These are phyloP conservation scores for Notarius quadriscutis DNA, from an alignment of 2,113 vertebrate species.

Conservation along the genomic window DNA sequence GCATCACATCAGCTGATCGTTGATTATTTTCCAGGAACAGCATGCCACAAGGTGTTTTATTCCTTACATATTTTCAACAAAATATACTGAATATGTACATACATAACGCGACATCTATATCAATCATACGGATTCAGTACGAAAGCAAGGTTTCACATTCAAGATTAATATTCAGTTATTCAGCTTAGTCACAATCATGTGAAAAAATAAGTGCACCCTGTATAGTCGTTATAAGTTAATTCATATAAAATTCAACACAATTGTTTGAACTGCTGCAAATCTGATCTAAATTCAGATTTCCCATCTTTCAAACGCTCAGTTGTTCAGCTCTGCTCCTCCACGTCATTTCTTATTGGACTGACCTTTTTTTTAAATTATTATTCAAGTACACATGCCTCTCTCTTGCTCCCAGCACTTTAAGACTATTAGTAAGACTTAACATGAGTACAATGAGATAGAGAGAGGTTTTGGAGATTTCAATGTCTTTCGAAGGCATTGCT, in stretches of 20 bases:
- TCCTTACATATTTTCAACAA: no score
- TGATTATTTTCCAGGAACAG: no score
- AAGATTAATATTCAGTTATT: not conserved
- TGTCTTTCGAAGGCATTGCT: not conserved
- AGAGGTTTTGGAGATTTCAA: not conserved
- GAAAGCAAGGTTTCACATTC: not conserved
- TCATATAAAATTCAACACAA: not conserved
- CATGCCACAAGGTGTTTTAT: no score
- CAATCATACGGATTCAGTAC: not conserved
- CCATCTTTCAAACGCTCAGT: not conserved
- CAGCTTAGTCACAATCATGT: not conserved
- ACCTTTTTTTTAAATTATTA: not conserved
- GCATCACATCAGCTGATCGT: no score
- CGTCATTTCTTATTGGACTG: not conserved
- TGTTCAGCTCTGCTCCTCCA: not conserved
- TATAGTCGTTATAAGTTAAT: not conserved
- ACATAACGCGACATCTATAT: not conserved
- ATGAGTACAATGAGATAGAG: not conserved
- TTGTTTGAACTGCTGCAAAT: not conserved
- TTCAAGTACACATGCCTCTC: not conserved
- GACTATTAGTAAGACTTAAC: not conserved
- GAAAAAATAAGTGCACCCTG: not conserved
- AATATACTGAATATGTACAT: not conserved
- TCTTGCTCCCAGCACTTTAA: constrained; percentile 1
- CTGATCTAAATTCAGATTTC: not conserved